Evolutionary conservation across 1,140 invertebrate species (phyloP).

Genomic region (Trachymyrmex septentrionalis): DNA sequence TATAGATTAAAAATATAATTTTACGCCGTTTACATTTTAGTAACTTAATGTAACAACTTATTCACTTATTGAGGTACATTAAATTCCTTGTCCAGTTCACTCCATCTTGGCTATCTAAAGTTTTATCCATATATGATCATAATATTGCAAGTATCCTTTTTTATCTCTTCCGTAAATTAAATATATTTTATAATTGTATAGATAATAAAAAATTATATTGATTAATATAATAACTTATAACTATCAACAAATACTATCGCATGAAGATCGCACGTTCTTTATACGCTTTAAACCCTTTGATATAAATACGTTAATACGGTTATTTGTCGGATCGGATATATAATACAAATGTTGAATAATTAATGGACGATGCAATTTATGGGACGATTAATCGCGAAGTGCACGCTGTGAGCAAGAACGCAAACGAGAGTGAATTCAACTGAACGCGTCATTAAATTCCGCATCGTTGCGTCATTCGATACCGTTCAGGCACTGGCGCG

Average conservation of each 20-base stretch:
- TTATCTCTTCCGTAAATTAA: no score
- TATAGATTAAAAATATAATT: background rate
- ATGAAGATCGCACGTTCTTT: background rate
- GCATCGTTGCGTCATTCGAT: slow-evolving; percentile 48
- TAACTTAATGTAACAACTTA: background rate
- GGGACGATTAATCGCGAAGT: slow-evolving; percentile 20
- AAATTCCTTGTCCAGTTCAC: no score
- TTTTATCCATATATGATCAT: no score
- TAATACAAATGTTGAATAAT: slow-evolving; percentile 14
- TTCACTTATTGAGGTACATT: background rate
- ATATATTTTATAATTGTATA: no score
- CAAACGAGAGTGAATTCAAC: slow-evolving; percentile 5
- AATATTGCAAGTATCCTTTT: no score
- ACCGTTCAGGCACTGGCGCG: slow-evolving; percentile 42
- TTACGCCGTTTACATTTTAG: background rate
- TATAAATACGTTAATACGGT: background rate
- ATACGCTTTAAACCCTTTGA: background rate
- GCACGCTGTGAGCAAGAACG: background rate
- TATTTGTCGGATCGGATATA: background rate
- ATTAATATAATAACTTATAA: background rate
- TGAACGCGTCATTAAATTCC: slow-evolving; percentile 53
- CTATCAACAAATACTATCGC: background rate
- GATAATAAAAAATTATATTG: no score
- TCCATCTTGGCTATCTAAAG: no score
- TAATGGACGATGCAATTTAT: slow-evolving; percentile 17